Evolutionary conservation across 2,888 invertebrate species (phyloP).

Genomic region (Caprella mutica): DNA sequence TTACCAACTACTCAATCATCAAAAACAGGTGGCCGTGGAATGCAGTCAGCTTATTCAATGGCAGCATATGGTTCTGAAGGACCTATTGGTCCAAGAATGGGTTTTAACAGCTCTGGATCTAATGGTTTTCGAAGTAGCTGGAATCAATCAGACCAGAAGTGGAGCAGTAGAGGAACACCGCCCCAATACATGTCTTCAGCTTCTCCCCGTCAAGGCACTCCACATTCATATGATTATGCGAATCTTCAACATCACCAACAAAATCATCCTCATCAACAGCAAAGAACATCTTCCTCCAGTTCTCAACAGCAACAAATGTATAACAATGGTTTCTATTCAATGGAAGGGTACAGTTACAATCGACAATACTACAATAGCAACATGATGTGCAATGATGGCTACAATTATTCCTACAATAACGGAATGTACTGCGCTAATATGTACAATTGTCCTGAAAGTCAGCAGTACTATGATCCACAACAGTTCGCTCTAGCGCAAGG

Average conservation of each 20-base stretch:
- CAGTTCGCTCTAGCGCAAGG: constrained; percentile 22
- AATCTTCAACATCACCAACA: constrained; percentile 42
- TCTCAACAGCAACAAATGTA: constrained; percentile 58
- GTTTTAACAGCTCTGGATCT: not conserved
- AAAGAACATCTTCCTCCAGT: constrained; percentile 47
- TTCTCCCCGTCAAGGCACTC: constrained; percentile 13
- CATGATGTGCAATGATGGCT: constrained; percentile 31
- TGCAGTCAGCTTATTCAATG: not conserved
- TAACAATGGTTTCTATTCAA: constrained; percentile 37
- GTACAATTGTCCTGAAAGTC: constrained; percentile 17
- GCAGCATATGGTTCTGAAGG: constrained; percentile 3
- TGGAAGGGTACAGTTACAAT: constrained; percentile 32
- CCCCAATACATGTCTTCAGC: constrained; percentile 26
- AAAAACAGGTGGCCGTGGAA: constrained; percentile 10
- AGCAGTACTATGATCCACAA: constrained; percentile 30
- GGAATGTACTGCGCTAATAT: constrained; percentile 25
- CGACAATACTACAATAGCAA: constrained; percentile 33
- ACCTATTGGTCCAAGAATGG: constrained; percentile 1
- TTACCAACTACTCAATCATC: not conserved
- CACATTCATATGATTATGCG: constrained; percentile 26
- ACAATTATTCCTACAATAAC: constrained; percentile 18
- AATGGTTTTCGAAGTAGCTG: constrained; percentile 13
- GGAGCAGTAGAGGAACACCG: constrained; percentile 28
- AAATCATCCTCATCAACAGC: constrained; percentile 48
- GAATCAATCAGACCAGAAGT: constrained; percentile 21